Evolutionary conservation across 2,797 vertebrate genomes (phyloP).

Genomic region (Chelonia mydas): DNA sequence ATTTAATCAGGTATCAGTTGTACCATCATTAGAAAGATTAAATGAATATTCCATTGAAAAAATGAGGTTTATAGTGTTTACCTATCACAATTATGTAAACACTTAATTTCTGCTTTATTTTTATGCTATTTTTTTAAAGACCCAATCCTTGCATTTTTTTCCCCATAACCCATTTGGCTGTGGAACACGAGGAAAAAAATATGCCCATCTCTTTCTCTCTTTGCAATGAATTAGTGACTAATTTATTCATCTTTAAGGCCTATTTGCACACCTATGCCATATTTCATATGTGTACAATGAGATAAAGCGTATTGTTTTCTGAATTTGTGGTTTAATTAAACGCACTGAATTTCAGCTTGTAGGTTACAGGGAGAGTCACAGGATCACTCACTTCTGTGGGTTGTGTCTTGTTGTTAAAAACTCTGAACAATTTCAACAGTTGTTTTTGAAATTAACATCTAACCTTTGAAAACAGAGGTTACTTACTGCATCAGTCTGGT

Average conservation of each 20-base stretch:
- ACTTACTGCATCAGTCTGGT: conserved; percentile 5
- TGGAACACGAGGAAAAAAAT: background rate
- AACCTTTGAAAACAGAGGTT: conserved; percentile 25
- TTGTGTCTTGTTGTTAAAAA: conserved; percentile 11
- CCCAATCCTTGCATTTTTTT: background rate
- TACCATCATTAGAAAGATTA: background rate
- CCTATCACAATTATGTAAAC: background rate
- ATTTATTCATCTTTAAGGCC: conserved; percentile 64
- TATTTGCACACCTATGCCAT: conserved; percentile 22
- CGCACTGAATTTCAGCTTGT: conserved; percentile 33
- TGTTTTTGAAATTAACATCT: background rate
- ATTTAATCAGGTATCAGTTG: background rate
- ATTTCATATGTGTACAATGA: conserved; percentile 37
- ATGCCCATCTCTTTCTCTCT: conserved; percentile 27
- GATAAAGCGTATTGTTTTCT: conserved; percentile 58
- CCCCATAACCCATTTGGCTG: conserved; percentile 9
- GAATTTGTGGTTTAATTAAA: conserved; percentile 44
- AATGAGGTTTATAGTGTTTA: background rate
- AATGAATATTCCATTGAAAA: background rate
- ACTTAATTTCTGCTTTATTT: background rate
- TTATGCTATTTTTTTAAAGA: conserved; percentile 4
- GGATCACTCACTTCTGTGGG: background rate
- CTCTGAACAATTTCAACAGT: background rate
- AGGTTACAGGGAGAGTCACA: background rate
- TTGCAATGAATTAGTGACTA: conserved; percentile 58